Conservation (phyloP, 1,140 invertebrate species). For the Pomacea maculata region DNA sequence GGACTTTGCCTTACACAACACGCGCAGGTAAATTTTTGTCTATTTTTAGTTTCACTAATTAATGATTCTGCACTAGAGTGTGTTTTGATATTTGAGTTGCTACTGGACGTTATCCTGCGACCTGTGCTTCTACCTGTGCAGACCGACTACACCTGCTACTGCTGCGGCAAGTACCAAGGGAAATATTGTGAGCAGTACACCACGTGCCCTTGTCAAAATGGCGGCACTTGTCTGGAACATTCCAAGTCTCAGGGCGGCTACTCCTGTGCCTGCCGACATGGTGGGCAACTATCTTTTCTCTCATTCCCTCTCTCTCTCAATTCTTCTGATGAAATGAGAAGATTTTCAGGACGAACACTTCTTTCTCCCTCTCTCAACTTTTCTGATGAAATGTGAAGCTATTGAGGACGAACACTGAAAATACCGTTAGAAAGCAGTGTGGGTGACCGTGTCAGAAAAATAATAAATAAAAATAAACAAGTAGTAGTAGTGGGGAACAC, state of each 20-base stretch:
- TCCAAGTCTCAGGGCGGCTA: constrained; percentile 1
- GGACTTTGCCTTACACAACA: constrained; percentile 25
- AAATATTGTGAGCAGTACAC: constrained; percentile 29
- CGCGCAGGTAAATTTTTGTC: constrained; percentile 17
- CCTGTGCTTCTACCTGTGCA: constrained; percentile 5
- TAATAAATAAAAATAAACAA: neutral
- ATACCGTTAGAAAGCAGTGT: neutral
- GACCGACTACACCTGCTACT: constrained; percentile 27
- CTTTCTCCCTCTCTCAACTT: too few relatives aligned
- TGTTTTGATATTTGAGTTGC: neutral
- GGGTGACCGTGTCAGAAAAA: neutral
- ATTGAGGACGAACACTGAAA: neutral
- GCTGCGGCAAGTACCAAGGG: constrained; percentile 28
- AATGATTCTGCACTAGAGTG: neutral
- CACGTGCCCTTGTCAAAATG: constrained; percentile 32
- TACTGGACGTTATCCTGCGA: neutral
- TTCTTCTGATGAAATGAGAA: neutral
- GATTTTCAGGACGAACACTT: neutral
- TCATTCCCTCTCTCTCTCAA: too few relatives aligned
- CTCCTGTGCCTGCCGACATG: constrained; percentile 25
- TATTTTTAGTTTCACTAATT: neutral
- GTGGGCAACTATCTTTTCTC: neutral
- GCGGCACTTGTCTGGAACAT: constrained; percentile 19
- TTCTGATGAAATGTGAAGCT: neutral
- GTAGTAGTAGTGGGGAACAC: too few relatives aligned